Conservation (phyloP, 2,797 vertebrate genomes). For the Alcedo quadribrachys region DNA sequence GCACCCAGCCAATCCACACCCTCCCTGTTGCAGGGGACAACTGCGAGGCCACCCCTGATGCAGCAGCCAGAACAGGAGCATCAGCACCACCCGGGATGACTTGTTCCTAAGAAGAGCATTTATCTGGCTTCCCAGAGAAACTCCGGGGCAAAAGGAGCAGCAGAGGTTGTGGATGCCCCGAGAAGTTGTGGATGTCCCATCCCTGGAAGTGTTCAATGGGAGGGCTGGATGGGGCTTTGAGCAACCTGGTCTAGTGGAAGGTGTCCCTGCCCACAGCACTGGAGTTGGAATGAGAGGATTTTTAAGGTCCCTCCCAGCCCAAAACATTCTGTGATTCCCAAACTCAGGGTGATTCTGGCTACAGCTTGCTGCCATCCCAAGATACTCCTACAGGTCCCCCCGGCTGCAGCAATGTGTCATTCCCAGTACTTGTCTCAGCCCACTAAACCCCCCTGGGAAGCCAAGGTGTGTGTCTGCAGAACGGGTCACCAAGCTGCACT, state of each 20-base stretch:
- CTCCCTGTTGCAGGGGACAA: neutral
- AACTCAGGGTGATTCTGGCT: neutral
- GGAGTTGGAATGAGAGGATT: neutral
- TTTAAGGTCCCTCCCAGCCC: neutral
- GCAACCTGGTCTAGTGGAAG: neutral
- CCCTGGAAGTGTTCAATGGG: neutral
- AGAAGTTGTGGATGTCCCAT: neutral
- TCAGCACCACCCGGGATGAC: neutral
- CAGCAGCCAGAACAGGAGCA: neutral
- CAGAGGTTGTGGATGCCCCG: neutral
- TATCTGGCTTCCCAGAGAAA: neutral
- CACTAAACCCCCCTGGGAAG: neutral
- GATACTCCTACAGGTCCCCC: rapidly evolving
- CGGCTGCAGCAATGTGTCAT: rapidly evolving
- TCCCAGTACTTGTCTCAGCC: neutral
- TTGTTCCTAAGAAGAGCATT: neutral
- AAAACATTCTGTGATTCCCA: too few species aligned
- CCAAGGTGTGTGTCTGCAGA: neutral
- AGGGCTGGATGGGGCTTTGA: neutral
- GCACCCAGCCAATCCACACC: neutral
- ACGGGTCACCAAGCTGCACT: neutral
- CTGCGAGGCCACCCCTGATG: neutral
- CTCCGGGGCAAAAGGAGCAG: neutral
- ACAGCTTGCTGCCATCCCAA: neutral
- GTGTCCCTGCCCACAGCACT: neutral